Conservation (phyloP, 2,113 vertebrate species). For the Ursus arctos region DNA sequence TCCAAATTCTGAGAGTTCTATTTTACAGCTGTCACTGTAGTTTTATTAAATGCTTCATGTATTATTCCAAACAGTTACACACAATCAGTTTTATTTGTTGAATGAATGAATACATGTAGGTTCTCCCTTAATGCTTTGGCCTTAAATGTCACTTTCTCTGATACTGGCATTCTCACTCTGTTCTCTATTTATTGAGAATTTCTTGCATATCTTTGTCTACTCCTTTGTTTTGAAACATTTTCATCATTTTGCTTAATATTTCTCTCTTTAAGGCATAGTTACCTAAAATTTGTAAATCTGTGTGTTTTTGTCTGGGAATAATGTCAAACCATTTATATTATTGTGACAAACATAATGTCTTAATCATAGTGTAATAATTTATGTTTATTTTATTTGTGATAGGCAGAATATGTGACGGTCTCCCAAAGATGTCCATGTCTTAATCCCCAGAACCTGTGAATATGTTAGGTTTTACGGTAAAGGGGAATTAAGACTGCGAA, state of each 20-base stretch:
- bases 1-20: slow-evolving; percentile 20
- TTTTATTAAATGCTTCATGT: not conserved
- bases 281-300: slow-evolving; percentile 37
- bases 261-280: not conserved
- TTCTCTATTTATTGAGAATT: slow-evolving; percentile 27
- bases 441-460: not conserved
- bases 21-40: not conserved
- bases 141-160: slow-evolving; percentile 16
- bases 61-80: not conserved
- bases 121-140: slow-evolving; percentile 9
- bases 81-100: slow-evolving; percentile 24
- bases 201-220: not conserved
- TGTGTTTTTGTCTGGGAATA: slow-evolving; percentile 17
- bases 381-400: not conserved
- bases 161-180: not conserved
- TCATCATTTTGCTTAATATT: slow-evolving; percentile 42
- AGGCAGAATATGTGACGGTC: not conserved
- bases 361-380: not conserved
- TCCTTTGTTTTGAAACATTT: slow-evolving; percentile 41
- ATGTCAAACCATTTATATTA: slow-evolving; percentile 7
- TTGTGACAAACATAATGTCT: not conserved
- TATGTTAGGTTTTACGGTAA: not conserved
- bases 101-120: not conserved
- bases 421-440: not conserved
- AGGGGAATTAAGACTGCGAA: not conserved